Base-by-base conservation (phyloP, 2,888 invertebrate species). In the Ernsta delagoae region DNA sequence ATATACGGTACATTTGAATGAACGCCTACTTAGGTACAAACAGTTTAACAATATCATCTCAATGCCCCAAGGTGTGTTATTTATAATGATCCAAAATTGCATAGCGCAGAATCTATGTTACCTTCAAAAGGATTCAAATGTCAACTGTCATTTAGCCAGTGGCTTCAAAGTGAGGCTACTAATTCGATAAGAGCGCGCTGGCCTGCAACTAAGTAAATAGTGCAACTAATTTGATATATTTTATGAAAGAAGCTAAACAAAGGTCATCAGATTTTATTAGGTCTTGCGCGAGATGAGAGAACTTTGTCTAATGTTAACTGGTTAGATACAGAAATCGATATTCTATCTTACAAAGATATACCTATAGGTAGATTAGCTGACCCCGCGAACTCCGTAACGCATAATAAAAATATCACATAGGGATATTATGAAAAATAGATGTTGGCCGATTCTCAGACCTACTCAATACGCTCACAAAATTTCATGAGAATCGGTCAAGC, bases 71-170 rank as follows among this genome's bases (percentile, higher is more conserved):
- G 54, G n/a, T 56, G 34, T 56, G 34, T 16, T 16, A 16, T 16
- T 36, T 36, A 36, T 36, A 36, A 57, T 12, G 57, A 57, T 36
- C 57, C 1, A 31, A 57, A 36, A 57, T 57, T 36, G n/a, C 36
- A 57, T 34, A n/a, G 34, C n/a, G 57, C 36, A 36, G 57, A 36
- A 36, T 57, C 57, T 36, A 39, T 36, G 36, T 57, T 57, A 57
- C 57, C 36, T 57, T 57, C 36, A 57, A 36, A 31, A 31, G 57
- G 54, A 54, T 54, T 34, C n/a, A 57, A 57, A 57, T 57, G 57
- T 39, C 57, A 57, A 39, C 57, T 36, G 36, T 36, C 57, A 57
- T 34, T 57, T 57, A 36, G 36, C 36, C 57, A 57, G 12, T 57
- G 12, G n/a, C 34, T 54, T 54, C 11, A n/a, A 12, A 57, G 36